Evolutionary conservation across 2,113 vertebrate species (phyloP), one percentile per base, ranked within the genome.

Genomic region (Acrocephalus kingi): DNA sequence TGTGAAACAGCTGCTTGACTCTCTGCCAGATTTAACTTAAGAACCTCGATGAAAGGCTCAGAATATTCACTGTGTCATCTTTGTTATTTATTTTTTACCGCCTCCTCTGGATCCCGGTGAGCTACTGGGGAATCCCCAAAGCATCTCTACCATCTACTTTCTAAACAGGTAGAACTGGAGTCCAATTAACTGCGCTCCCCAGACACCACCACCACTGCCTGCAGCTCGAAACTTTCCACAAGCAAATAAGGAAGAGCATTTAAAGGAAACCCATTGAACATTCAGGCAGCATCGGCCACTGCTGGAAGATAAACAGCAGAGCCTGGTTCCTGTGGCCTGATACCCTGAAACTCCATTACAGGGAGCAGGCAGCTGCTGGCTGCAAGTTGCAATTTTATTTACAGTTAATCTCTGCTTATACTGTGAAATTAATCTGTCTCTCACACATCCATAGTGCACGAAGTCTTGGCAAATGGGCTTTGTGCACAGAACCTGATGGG

Each of bases 401-500:
- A 92, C 91, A 84, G 95, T 91, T 96, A 95, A 97, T 97, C 93
- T 95, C 89, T 95, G 86, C 77, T 93, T 92, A 93, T 66, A 77
- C 54, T 91, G 96, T 93, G 94, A 96, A 97, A 97, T 95, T 96
- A 96, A 97, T 97, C 92, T 96, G 84, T 93, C 88, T 94, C 87
- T 93, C 93, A 96, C 93, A 71, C 74, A 49, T 85, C 80, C 81
- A 46, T 39, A 84, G 86, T 20, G 64, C 81, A 76, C 87, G 9
- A 90, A 87, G 89, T 76, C 55, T 83, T 73, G 84, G 92, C 73
- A 95, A 96, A 91, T 84, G 75, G 88, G 68, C 52, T 92, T 84
- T 84, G 75, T 93, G 93, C 78, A 76, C 59, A 73, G 49, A 62
- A 72, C 58, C 83, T 71, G 66, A 80, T 15, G 82, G 87, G 87